phyloP scores from a whole-genome alignment of 2,888 invertebrate genomes.

The Stenurella melanura region DNA sequence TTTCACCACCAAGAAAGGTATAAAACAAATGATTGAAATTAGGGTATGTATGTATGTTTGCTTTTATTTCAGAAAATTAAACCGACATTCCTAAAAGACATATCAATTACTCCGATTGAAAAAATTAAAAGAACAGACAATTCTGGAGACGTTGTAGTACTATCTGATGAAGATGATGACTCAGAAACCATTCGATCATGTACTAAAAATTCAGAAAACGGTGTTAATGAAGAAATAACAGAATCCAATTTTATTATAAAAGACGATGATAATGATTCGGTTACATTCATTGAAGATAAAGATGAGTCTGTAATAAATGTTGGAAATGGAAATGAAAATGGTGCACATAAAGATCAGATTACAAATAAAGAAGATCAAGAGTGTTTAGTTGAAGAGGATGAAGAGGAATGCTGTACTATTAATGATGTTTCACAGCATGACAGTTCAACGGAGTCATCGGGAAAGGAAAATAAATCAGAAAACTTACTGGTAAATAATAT shows the following conservation, averaged over 20 bases:
- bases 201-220: background rate
- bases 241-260: conserved; percentile 25
- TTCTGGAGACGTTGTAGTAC: conserved; percentile 34
- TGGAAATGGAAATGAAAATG: conserved; percentile 18
- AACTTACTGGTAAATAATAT: conserved; percentile 30
- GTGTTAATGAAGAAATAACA: background rate
- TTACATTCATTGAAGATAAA: conserved; percentile 35
- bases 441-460: conserved; percentile 37
- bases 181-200: conserved; percentile 1
- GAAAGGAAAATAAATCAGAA: conserved; percentile 46
- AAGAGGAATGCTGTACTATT: conserved; percentile 41
- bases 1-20: conserved; percentile 47
- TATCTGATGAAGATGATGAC: conserved; percentile 49
- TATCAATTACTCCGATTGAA: conserved; percentile 37
- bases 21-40: background rate
- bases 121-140: conserved; percentile 6
- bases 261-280: conserved; percentile 46
- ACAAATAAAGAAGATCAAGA: background rate
- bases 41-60: conserved; percentile 11
- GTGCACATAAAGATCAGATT: background rate
- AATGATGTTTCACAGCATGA: conserved; percentile 41
- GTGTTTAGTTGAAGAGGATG: conserved; percentile 8
- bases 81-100: conserved; percentile 17
- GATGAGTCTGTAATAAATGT: conserved; percentile 4
- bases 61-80: conserved; percentile 44